These are phyloP conservation scores for Actinemys pallida DNA, from an alignment of 2,113 vertebrate genomes.

Conservation along the genomic window DNA sequence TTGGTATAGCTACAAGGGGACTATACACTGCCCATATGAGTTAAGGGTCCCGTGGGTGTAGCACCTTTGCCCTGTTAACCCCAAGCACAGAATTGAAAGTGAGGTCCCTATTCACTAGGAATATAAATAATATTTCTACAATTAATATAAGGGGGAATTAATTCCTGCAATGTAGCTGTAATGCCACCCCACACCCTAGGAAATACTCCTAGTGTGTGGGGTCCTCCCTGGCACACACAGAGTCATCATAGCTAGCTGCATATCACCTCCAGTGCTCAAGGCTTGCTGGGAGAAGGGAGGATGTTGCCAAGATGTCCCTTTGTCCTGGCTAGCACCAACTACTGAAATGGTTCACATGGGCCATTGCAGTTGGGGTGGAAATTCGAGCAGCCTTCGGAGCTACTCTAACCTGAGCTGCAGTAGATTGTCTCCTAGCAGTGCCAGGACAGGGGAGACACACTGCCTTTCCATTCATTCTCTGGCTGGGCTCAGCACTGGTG, in stretches of 20 bases:
- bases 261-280: background rate
- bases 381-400: background rate
- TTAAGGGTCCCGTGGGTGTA: background rate
- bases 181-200: background rate
- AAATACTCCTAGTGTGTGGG: background rate
- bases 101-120: background rate
- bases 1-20: background rate
- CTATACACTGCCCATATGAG: background rate
- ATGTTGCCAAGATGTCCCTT: background rate
- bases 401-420: background rate
- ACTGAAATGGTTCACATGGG: background rate
- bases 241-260: background rate
- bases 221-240: background rate
- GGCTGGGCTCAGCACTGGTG: background rate
- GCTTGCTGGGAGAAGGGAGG: background rate
- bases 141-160: background rate
- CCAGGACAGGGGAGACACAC: background rate
- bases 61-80: background rate
- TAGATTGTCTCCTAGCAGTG: background rate
- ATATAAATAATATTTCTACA: background rate
- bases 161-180: background rate
- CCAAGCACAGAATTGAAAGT: background rate
- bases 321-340: background rate
- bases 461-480: background rate
- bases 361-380: background rate